phyloP scores from a whole-genome alignment of 2,113 vertebrate genomes.

The Oryctolagus cuniculus region DNA sequence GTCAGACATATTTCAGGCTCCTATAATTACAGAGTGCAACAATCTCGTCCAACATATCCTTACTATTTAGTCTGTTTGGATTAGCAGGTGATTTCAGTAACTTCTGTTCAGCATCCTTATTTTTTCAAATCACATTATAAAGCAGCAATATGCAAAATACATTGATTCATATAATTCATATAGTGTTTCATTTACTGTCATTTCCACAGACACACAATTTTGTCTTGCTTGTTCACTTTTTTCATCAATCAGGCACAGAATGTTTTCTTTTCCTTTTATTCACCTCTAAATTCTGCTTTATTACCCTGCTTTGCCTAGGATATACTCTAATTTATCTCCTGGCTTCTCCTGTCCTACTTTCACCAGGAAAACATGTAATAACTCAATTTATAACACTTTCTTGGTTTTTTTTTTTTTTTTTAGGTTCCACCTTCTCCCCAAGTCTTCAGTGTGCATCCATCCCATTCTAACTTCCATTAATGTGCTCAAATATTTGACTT shows the following conservation, averaged over 20 bases:
- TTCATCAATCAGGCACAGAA: background rate
- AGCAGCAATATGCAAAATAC: constrained; percentile 50
- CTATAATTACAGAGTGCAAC: constrained; percentile 65
- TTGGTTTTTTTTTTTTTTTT: background rate
- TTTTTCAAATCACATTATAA: constrained; percentile 71
- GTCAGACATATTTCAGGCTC: constrained; percentile 64
- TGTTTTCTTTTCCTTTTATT: constrained; percentile 7
- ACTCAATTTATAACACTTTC: background rate
- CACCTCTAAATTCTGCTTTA: background rate
- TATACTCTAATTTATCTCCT: background rate
- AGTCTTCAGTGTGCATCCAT: background rate
- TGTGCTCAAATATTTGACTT: constrained; percentile 14
- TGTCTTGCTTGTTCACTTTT: background rate
- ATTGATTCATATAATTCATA: constrained; percentile 23
- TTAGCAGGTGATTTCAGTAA: constrained; percentile 63
- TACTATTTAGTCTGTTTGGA: constrained; percentile 38
- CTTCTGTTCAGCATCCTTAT: constrained; percentile 32
- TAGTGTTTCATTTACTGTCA: background rate
- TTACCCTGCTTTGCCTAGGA: background rate
- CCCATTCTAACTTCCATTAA: constrained; percentile 7
- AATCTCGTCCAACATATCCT: constrained; percentile 29
- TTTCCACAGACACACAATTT: background rate
- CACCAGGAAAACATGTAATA: constrained; percentile 1
- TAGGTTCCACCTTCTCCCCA: background rate
- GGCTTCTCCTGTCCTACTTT: background rate